Evolutionary conservation across 2,888 invertebrate species (phyloP), one percentile per base, ranked within the genome.

Genomic region (Melieria omissa): DNA sequence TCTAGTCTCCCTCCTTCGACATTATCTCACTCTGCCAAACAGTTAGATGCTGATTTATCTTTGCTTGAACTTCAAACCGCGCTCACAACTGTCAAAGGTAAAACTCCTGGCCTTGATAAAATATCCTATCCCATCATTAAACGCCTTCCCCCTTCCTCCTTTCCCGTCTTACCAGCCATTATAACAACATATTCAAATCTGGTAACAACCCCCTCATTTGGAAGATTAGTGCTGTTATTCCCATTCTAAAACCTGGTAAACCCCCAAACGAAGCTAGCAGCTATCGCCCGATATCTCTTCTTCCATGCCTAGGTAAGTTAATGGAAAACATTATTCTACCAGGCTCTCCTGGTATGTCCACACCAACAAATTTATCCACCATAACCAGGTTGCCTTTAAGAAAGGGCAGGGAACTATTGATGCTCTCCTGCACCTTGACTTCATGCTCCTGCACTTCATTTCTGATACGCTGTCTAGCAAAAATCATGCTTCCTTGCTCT

Each of bases 81-180:
- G n/a, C n/a, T n/a, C n/a, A n/a, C n/a, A n/a, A n/a, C n/a, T n/a
- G n/a, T n/a, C n/a, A n/a, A n/a, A n/a, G n/a, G n/a, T n/a, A n/a
- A n/a, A n/a, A n/a, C n/a, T n/a, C n/a, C n/a, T 61, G 61, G 61
- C 4, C 12, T 45, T 8, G 61, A 60, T n/a, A 61, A 45, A 45
- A n/a, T 61, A 5, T 61, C 61, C 45, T 61, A 61, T 42, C 44
- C 45, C 61, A 61, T 61, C 12, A 61, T 61, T 41, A 61, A 45
- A 61, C n/a, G 46, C n/a, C 61, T 44, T 45, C 2, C 3, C 61
- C 61, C 12, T 6, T 42, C 42, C 42, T 29, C 12, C 60, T 42
- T 5, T 60, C 60, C n/a, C 41, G 9, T 44, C 60, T 42, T 12
- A 42, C n/a, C 9, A 42, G 10, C 3, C 29, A 9, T 60, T 4